phyloP scores from a whole-genome alignment of 1,140 invertebrate species.

The Aphaenogaster ashmeadi region DNA sequence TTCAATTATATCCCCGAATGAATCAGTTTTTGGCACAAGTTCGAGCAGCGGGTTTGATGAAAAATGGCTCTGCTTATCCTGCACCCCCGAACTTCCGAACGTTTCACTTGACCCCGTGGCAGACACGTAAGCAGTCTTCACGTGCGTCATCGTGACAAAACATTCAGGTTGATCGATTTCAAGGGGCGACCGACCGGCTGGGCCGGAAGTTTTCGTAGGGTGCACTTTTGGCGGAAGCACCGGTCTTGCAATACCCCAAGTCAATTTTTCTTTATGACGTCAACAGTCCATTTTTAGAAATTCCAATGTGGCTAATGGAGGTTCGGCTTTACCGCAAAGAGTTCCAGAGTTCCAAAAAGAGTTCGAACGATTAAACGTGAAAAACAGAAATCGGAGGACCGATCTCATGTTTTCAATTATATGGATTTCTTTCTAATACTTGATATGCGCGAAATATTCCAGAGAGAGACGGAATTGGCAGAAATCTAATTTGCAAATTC shows the following conservation, averaged over 20 bases:
- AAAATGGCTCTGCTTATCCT: conserved; percentile 31
- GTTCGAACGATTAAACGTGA: not conserved
- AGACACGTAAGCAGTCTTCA: conserved; percentile 29
- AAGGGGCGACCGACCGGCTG: conserved; percentile 2
- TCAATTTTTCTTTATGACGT: conserved; percentile 1
- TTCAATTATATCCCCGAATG: conserved; percentile 11
- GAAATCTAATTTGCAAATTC: not conserved
- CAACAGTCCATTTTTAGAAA: conserved; percentile 30
- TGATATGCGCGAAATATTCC: not conserved
- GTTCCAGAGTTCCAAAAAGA: not conserved
- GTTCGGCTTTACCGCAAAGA: not conserved
- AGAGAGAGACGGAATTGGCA: not conserved
- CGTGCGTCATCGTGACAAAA: conserved; percentile 57
- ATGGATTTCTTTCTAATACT: not conserved
- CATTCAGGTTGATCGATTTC: conserved; percentile 59
- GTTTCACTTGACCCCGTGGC: conserved; percentile 31
- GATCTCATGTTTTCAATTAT: not conserved
- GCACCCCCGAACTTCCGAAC: not conserved
- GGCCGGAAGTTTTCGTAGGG: conserved; percentile 50
- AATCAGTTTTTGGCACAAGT: conserved; percentile 23
- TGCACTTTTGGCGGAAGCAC: conserved; percentile 52
- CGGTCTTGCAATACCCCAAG: not conserved
- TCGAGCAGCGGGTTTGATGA: not conserved
- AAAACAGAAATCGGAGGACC: not conserved
- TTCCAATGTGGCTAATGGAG: conserved; percentile 10